Evolutionary conservation across 1,140 invertebrate genomes (phyloP), one percentile per base, ranked within the genome.

Genomic region (Drosophila navojoa): DNA sequence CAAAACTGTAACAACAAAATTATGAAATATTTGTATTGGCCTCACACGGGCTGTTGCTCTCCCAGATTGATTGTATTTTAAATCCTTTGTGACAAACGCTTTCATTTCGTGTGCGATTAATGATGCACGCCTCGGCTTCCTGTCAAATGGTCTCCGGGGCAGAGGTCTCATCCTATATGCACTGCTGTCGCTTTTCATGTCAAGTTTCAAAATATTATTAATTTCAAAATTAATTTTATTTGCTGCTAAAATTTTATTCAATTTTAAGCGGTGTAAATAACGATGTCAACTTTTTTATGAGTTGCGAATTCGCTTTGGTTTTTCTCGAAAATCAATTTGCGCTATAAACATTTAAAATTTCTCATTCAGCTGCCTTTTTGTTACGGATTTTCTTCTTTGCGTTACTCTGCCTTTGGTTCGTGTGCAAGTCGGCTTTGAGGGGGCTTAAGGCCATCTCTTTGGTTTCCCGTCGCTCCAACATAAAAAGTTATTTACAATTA

Each of bases 401-500:
- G 16, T 52, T 25, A 19, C 38, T 68, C 47, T 49, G 45, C 35
- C 25, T 38, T 44, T 22, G 64, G 32, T 19, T 42, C 44, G 32
- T 72, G 71, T 81, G 77, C 68, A 66, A 52, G 75, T 59, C 44
- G 61, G 71, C 61, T 70, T 75, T 67, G 57, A 67, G 75, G 63
- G 64, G 60, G 75, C 71, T 74, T 69, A 60, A 59, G 62, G 76
- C 68, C 78, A 72, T 66, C 57, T 75, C 66, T 57, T 47, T 47
- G 22, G 11, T 45, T 50, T 64, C 38, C 32, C 7, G 60, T 59
- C n/a, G 35, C n/a, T 42, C 16, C 55, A 45, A 49, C 29, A 6
- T 45, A 44, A 60, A 61, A 68, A 86, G 69, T 87, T 87, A 86
- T 87, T 86, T 81, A 79, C 82, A 86, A 86, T 86, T 86, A 86